phyloP scores from a whole-genome alignment of 30 jellyfish, hydroid and myxozoan genomes.

The Turritopsis dohrnii region DNA sequence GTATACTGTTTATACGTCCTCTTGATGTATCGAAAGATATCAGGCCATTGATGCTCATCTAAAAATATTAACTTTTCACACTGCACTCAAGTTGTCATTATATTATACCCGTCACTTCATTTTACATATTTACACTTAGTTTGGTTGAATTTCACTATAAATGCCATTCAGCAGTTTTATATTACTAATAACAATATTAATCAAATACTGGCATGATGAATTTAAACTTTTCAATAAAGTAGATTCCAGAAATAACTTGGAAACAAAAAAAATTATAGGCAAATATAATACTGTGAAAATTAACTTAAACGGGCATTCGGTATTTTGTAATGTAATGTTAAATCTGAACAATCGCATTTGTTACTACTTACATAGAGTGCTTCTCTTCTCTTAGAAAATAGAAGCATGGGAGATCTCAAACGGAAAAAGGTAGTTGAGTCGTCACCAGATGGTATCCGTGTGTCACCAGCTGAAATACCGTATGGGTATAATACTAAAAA shows the following conservation, averaged over 20 bases:
- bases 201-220: not conserved
- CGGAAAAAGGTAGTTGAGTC: not conserved
- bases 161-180: not conserved
- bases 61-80: not conserved
- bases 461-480: conserved; percentile 10
- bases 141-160: not conserved
- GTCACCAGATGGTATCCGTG: not conserved
- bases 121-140: no score
- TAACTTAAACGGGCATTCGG: not conserved
- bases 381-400: not conserved
- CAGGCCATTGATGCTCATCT: not conserved
- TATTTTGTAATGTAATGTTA: not conserved
- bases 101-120: no score
- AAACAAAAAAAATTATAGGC: not conserved
- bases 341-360: not conserved
- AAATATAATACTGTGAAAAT: not conserved
- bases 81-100: not conserved
- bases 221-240: no score
- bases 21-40: not conserved
- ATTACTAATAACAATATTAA: not conserved
- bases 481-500: conserved; percentile 1
- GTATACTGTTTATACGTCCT: not conserved
- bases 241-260: no score
- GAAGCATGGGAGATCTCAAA: not conserved
- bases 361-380: not conserved